A percentile compares a stretch with the other conserved stretches of the same genome.
Evolutionary conservation across 2,113 vertebrate species (phyloP).

Genomic region (Manacus vitellinus): DNA sequence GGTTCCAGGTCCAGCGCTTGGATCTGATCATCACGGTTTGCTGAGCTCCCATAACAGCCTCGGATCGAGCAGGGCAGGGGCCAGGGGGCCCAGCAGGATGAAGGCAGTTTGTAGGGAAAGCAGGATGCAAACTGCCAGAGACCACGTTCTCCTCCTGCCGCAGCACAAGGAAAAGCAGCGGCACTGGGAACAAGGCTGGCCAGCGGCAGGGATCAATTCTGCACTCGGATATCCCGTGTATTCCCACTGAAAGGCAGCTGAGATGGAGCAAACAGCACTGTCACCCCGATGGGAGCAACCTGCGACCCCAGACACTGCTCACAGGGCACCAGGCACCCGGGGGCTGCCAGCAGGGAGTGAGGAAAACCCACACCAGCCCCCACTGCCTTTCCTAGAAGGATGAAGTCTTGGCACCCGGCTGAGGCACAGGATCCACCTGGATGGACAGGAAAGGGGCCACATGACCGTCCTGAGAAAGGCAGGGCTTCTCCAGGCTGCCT

Average conservation of each 20-base stretch:
- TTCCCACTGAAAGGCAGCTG: background rate
- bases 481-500: background rate
- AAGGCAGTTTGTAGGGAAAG: background rate
- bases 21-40: background rate
- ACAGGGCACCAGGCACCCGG: fast-evolving
- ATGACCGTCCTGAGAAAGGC: background rate
- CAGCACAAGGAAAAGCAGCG: background rate
- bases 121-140: background rate
- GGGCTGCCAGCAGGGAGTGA: background rate
- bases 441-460: background rate
- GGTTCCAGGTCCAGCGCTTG: background rate
- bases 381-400: background rate
- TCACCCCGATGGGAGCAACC: fast-evolving
- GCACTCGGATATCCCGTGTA: fast-evolving
- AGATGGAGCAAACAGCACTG: fast-evolving
- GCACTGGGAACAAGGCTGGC: background rate
- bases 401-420: background rate
- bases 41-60: background rate
- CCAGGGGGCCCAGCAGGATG: background rate
- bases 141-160: background rate
- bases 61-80: fast-evolving
- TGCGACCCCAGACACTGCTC: fast-evolving
- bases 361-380: background rate
- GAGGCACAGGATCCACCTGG: background rate
- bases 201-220: background rate